phyloP scores from a whole-genome alignment of 2,888 invertebrate species.

The Drosophila anceps region DNA sequence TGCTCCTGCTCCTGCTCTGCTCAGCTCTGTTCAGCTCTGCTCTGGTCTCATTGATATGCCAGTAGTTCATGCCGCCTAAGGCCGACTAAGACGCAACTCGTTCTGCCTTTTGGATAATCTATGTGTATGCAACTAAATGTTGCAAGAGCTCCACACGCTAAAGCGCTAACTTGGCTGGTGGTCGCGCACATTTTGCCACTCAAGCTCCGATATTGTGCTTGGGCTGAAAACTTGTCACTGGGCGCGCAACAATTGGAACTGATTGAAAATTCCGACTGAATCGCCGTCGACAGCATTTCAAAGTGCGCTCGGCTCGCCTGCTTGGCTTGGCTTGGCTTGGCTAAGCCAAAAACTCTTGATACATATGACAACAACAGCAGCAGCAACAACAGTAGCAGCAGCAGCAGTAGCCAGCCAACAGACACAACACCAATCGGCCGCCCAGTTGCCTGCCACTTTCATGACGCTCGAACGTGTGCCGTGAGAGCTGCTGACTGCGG shows the following conservation, averaged over 20 bases:
- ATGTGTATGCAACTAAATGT: slow-evolving; percentile 79
- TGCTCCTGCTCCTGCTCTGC: neutral
- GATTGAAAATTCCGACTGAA: slow-evolving; percentile 77
- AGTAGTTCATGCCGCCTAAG: slow-evolving; percentile 77
- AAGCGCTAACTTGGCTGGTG: slow-evolving; percentile 84
- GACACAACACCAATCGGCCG: slow-evolving; percentile 16
- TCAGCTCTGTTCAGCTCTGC: neutral
- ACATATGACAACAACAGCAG: slow-evolving; percentile 71
- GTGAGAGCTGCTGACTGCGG: slow-evolving; percentile 48
- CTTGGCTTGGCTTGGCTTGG: slow-evolving; percentile 11
- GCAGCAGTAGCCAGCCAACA: slow-evolving; percentile 6
- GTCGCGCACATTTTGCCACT: slow-evolving; percentile 83
- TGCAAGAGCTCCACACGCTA: slow-evolving; percentile 52
- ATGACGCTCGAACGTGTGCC: slow-evolving; percentile 76
- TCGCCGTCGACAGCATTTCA: slow-evolving; percentile 51
- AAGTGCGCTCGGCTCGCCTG: slow-evolving; percentile 33
- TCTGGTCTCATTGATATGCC: slow-evolving; percentile 73
- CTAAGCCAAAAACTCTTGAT: slow-evolving; percentile 74
- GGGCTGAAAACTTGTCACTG: slow-evolving; percentile 68
- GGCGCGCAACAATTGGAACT: slow-evolving; percentile 78
- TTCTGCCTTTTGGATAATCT: slow-evolving; percentile 68
- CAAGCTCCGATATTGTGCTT: slow-evolving; percentile 22
- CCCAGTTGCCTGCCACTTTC: slow-evolving; percentile 49
- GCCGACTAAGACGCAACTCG: slow-evolving; percentile 54
- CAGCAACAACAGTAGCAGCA: slow-evolving; percentile 45